Base-by-base conservation (phyloP, 2,113 vertebrate genomes). In the Etheostoma spectabile region DNA sequence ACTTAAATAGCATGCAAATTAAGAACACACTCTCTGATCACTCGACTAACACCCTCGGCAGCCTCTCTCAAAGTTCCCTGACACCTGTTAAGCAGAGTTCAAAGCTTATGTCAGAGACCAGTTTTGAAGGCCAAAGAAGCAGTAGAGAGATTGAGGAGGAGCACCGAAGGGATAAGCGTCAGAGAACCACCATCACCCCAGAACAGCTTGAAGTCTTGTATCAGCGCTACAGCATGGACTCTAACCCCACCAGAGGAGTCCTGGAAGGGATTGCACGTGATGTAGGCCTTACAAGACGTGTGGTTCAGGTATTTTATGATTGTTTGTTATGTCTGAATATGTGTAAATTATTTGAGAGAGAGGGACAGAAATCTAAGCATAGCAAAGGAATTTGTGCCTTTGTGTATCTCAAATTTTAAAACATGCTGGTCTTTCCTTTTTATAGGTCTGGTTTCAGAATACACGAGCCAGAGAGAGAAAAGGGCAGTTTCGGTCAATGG, bases 201-300 rank as follows among this genome's bases (percentile, higher is more conserved):
- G 98, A 99, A 82, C 98, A 99, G 92, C 95, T 99, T 71, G 98
- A 99, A 90, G 96, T 99, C 52, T 96, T 99, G 72, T 99, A 99
- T 91, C 98, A 99, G 91, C 98, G 99, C 70, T 99, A 99, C 59
- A 95, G 99, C 42, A 93, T 99, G 1, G 98, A 99, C 91, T 99
- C 98, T 38, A 99, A 99, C 87, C 98, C 98, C 21, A 99, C 98
- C 10, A 96, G 98, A 81, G 99, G 99, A 88, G 98, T 99, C 95
- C 88, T 99, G 76, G 98, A 99, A 89, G 97, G 98, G 89, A 99
- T 99, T 82, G 98, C 98, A 4, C 97, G 97, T 4, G 98, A 99
- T 91, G 97, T 99, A 78, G 98, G 98, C 83, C 94, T 99, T 76
- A 98, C 99, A 93, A 98, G 99, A 90, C 97, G 98, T 0, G 98